Evolutionary conservation across 2,888 invertebrate genomes (phyloP).

Genomic region (Meganola albula): DNA sequence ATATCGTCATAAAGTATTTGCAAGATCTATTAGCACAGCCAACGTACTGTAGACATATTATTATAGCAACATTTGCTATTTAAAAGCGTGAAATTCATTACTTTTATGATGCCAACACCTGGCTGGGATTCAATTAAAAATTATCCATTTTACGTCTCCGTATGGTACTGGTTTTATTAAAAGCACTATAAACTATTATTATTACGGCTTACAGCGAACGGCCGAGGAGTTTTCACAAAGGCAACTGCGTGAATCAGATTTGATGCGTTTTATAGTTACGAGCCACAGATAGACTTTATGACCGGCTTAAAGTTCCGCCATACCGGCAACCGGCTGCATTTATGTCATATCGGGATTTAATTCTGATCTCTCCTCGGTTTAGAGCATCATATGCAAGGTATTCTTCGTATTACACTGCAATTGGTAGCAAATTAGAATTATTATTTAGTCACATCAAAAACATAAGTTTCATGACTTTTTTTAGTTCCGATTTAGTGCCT

Average conservation of each 20-base stretch:
- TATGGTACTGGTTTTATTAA: constrained; percentile 50
- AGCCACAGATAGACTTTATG: constrained; percentile 53
- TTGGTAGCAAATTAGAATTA: constrained; percentile 9
- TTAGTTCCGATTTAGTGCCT: no score
- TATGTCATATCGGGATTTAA: constrained; percentile 33
- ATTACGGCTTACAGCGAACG: constrained; percentile 44
- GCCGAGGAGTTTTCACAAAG: constrained; percentile 52
- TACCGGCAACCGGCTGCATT: constrained; percentile 32
- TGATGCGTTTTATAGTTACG: constrained; percentile 62
- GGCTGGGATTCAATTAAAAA: constrained; percentile 62
- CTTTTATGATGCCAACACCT: constrained; percentile 55
- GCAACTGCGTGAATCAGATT: constrained; percentile 55
- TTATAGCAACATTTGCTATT: constrained; percentile 26
- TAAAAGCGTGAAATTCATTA: constrained; percentile 41
- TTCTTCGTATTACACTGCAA: constrained; percentile 20
- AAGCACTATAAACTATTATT: constrained; percentile 56
- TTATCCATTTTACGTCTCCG: constrained; percentile 50
- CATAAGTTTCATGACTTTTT: no score
- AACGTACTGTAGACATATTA: no score
- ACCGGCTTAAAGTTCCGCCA: constrained; percentile 42
- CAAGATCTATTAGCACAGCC: constrained; percentile 13
- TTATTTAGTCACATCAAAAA: no score
- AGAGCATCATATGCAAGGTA: no score
- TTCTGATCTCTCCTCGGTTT: background rate
- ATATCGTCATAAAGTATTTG: constrained; percentile 19